These are phyloP conservation scores for Eciton burchellii DNA, from an alignment of 1,140 invertebrate species.

Conservation along the genomic window DNA sequence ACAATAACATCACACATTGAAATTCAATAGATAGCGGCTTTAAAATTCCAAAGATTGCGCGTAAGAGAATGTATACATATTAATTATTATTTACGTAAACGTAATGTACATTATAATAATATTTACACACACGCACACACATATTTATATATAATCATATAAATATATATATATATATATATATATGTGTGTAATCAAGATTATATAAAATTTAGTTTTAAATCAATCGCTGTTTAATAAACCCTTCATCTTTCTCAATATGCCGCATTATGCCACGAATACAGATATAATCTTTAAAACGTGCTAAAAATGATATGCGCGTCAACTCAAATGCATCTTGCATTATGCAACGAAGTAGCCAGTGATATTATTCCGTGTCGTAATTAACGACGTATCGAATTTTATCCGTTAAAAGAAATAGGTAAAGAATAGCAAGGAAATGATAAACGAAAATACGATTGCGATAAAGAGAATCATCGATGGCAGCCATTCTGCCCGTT, in stretches of 20 bases:
- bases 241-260: slow-evolving; percentile 10
- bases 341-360: slow-evolving; percentile 63
- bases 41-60: not conserved
- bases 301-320: not conserved
- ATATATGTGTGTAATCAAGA: no score
- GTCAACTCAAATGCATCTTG: slow-evolving; percentile 31
- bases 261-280: not conserved
- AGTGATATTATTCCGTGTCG: slow-evolving; percentile 17
- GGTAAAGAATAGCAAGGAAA: not conserved
- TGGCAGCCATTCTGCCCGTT: slow-evolving; percentile 38
- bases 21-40: not conserved
- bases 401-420: slow-evolving; percentile 20
- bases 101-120: no score
- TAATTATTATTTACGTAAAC: no score
- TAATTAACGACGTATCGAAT: slow-evolving; percentile 46
- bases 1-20: slow-evolving; percentile 29
- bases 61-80: not conserved
- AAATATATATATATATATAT: no score
- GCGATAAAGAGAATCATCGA: slow-evolving; percentile 38
- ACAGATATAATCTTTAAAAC: slow-evolving; percentile 12
- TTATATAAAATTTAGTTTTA: not conserved
- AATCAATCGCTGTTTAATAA: not conserved
- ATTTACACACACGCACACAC: no score
- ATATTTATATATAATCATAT: no score
- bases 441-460: slow-evolving; percentile 40